Conservation (phyloP, 1,140 invertebrate species). For the Procambarus clarkii region DNA sequence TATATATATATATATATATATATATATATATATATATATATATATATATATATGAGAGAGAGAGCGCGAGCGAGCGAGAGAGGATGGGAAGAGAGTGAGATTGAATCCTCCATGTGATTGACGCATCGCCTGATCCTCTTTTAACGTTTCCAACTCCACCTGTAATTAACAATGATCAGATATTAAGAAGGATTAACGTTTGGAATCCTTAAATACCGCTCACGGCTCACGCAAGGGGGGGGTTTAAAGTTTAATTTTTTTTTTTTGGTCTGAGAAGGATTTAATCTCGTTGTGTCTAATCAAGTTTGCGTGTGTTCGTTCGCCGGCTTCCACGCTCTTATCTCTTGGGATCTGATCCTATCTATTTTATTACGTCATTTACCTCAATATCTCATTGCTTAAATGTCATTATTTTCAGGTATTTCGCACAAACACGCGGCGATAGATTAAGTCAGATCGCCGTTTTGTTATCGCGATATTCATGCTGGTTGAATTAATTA, state of each 20-base stretch:
- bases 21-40: neutral
- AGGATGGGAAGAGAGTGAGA: constrained; percentile 29
- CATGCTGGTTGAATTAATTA: no score
- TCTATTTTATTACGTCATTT: neutral
- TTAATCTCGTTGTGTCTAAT: constrained; percentile 40
- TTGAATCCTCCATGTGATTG: constrained; percentile 64
- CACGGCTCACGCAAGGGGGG: constrained; percentile 55
- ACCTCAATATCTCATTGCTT: neutral
- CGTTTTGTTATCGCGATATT: no score
- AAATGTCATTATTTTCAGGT: neutral
- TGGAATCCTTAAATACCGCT: constrained; percentile 66
- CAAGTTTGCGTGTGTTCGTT: neutral
- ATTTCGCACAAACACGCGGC: no score
- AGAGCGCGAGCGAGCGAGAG: constrained; percentile 12
- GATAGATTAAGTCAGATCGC: no score
- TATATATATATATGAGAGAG: neutral
- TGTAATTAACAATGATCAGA: constrained; percentile 69
- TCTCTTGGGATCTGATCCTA: neutral
- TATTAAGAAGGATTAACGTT: constrained; percentile 67
- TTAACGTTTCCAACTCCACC: constrained; percentile 64
- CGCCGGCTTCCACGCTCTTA: neutral
- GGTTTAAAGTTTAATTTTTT: neutral
- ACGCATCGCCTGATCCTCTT: constrained; percentile 67
- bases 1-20: neutral
- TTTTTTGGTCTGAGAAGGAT: constrained; percentile 11